Evolutionary conservation across 1,140 invertebrate species (phyloP), one percentile per base, ranked within the genome.

Genomic region (Thaumatotibia leucotreta): DNA sequence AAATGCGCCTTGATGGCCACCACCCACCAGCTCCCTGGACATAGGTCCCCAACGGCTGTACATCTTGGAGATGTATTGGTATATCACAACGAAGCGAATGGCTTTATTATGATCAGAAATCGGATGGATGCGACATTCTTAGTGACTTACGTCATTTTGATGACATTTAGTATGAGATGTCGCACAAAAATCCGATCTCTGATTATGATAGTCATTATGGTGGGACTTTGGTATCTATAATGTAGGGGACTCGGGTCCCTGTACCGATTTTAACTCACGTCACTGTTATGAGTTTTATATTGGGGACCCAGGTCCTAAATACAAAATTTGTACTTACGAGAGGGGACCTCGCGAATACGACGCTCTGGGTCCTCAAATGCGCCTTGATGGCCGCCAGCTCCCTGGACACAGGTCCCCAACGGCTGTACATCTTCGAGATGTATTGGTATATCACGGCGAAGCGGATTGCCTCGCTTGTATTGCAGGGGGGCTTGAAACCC

Each of bases 381-480:
- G 96, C 95, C 74, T 95, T 95, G 31, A 99, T 98, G 11, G 97
- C 97, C 80, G 95, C 95, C 82, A 97, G 93, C 86, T 98, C 96
- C 69, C 96, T 95, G 0, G 96, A 95, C 84, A 96, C 97, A 0
- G 97, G 95, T 0, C 97, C 97, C 97, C 97, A 98, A 3, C 97
- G 93, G 72, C 96, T 93, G 69, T 96, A 93, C 94, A 99, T 95
- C 73, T 97, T 96, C 77, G 98, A 95, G 20, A 98, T 94, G 75
- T 98, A 98, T 79, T 99, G 98, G 87, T 98, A 97, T 64, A 97
- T 96, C 0, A 96, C 96, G 0, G 95, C 97, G 79, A 98, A 99
- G 62, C 95, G 91, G 94, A 97, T 96, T 76, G 96, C 95, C 79
- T 96, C 96, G 33, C 94, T 94, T 0, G 98, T 94, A 79, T 96